Percentiles rank a stretch among this genome's conserved stretches.
Conservation (phyloP, 2,888 invertebrate genomes). For the Melinaea menophilus region DNA sequence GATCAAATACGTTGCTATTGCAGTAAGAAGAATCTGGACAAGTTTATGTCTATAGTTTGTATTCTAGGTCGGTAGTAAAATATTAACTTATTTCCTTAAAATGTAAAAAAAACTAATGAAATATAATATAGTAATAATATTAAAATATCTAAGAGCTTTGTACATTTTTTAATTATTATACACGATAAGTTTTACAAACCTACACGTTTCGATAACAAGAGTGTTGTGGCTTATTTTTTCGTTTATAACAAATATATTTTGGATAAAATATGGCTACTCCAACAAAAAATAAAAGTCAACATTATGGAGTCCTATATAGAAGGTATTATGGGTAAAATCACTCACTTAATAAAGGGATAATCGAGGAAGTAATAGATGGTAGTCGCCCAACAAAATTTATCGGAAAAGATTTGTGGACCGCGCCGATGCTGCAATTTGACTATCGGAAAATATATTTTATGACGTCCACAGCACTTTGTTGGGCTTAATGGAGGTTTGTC, state of each 20-base stretch:
- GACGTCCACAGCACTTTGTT: constrained; percentile 63
- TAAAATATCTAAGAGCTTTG: too few relatives aligned
- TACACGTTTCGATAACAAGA: too few relatives aligned
- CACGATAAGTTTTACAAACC: too few relatives aligned
- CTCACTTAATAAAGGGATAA: constrained; percentile 39
- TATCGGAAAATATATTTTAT: constrained; percentile 74
- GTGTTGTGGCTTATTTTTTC: too few relatives aligned
- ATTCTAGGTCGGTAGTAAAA: too few relatives aligned
- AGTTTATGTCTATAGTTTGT: too few relatives aligned
- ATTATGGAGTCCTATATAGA: constrained; percentile 25
- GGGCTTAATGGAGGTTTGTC: constrained; percentile 55
- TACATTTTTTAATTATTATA: too few relatives aligned
- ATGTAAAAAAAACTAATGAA: too few relatives aligned
- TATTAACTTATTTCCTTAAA: too few relatives aligned
- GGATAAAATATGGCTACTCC: background rate
- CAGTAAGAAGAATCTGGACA: too few relatives aligned
- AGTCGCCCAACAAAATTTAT: constrained; percentile 59
- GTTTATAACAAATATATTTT: background rate
- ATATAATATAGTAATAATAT: too few relatives aligned
- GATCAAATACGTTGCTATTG: too few relatives aligned
- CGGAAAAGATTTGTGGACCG: constrained; percentile 66
- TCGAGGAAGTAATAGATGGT: constrained; percentile 43
- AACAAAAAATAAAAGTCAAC: constrained; percentile 19
- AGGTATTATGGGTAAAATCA: constrained; percentile 24
- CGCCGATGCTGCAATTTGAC: constrained; percentile 71